Evolutionary conservation across 2,113 vertebrate species (phyloP).

Genomic region (Oreochromis niloticus): DNA sequence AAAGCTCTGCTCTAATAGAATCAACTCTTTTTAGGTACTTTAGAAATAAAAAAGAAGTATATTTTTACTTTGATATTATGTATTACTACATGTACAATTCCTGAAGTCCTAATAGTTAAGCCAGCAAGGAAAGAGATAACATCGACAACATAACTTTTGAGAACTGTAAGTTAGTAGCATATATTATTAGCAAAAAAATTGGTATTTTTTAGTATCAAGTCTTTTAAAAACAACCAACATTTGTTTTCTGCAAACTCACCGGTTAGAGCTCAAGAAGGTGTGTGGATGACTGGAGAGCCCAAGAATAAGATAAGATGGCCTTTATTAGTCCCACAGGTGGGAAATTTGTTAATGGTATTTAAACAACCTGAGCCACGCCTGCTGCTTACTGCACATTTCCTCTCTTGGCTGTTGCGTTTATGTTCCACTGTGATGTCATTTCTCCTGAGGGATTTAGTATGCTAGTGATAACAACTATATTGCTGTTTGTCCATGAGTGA

Average conservation of each 20-base stretch:
- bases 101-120: too few species aligned
- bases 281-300: neutral
- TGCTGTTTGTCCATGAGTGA: neutral
- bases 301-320: too few species aligned
- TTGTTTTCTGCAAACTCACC: neutral
- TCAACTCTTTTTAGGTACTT: too few species aligned
- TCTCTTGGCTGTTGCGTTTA: neutral
- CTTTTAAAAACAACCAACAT: neutral
- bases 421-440: neutral
- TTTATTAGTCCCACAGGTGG: too few species aligned
- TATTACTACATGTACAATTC: too few species aligned
- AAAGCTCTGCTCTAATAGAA: too few species aligned
- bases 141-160: too few species aligned
- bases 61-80: too few species aligned
- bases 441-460: neutral
- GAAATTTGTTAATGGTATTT: too few species aligned
- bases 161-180: neutral
- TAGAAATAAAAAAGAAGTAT: too few species aligned
- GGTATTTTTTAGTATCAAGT: neutral
- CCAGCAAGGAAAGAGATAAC: too few species aligned
- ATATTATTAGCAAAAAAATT: neutral
- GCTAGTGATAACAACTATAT: neutral
- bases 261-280: neutral
- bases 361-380: neutral
- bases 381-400: neutral